Evolutionary conservation across 2,888 invertebrate species (phyloP), one percentile per base, ranked within the genome.

Genomic region (Arrhopalites spinosus): DNA sequence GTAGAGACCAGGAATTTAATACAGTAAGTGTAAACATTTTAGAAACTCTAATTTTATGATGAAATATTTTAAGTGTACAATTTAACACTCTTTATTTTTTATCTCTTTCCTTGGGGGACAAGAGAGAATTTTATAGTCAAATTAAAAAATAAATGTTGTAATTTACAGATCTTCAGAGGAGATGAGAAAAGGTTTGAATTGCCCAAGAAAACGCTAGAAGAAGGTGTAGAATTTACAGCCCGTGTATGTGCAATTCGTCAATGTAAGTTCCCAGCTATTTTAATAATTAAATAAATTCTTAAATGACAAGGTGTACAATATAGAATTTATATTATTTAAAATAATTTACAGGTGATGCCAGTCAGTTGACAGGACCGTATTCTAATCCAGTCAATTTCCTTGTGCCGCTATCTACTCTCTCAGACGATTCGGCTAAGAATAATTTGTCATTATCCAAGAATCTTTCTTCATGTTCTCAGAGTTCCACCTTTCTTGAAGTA

Each of bases 181-280:
- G 84, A 87, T 77, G 90, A 89, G 82, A 87, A 89, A 75, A 89
- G 88, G 86, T 89, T 88, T 85, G 88, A 88, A 85, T 86, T 91
- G 85, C 88, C 89, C 86, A 76, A 73, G 75, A 83, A 84, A 45
- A 90, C 91, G 84, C 88, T 95, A 84, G 91, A 92, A 83, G 88
- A 91, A 71, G 92, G 92, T 83, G 89, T 89, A 74, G 92, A 92
- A 85, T 94, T 94, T 87, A 87, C 87, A 83, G 90, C 92, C 83
- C 90, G 94, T 74, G 93, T 95, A 79, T 91, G 92, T 86, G 91
- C 92, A 36, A 89, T 94, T 83, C 89, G 95, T 67, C 85, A 89
- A 74, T n/a, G n/a, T n/a, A n/a, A n/a, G n/a, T n/a, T n/a, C n/a
- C n/a, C n/a, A n/a, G n/a, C n/a, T n/a, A n/a, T n/a, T n/a, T n/a